A percentile compares a stretch with the other conserved stretches of the same genome.
These are phyloP conservation scores for Cryptoblepharus egeriae DNA, from an alignment of 2,797 vertebrate genomes.

Conservation along the genomic window DNA sequence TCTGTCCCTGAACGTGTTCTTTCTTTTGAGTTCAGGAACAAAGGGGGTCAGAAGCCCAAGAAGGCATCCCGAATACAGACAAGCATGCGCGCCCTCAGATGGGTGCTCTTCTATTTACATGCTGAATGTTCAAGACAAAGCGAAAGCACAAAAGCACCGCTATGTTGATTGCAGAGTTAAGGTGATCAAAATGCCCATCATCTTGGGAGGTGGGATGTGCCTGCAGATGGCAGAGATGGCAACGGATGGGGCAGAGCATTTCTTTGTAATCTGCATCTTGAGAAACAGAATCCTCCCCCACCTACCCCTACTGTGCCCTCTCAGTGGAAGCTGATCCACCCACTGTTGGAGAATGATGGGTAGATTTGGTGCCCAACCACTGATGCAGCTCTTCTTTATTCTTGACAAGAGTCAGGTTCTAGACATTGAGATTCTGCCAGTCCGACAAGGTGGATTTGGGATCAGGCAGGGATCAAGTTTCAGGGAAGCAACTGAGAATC, in stretches of 20 bases:
- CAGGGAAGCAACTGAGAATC: too few relatives aligned
- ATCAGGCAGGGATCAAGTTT: too few relatives aligned
- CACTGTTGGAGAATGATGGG: background rate
- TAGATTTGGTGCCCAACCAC: background rate
- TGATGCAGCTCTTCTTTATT: background rate
- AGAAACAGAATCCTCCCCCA: too few relatives aligned
- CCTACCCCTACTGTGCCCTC: too few relatives aligned
- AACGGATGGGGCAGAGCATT: background rate
- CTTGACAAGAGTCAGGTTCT: background rate
- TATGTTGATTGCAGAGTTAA: background rate
- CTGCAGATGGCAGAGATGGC: background rate
- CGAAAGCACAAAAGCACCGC: background rate
- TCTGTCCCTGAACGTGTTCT: background rate
- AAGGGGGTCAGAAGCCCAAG: constrained; percentile 27
- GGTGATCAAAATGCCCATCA: background rate
- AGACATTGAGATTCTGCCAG: background rate
- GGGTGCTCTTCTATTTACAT: background rate
- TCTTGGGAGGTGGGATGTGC: background rate
- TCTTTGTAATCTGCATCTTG: too few relatives aligned
- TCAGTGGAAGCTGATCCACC: too few relatives aligned
- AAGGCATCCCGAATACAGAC: background rate
- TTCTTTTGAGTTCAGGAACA: constrained; percentile 6
- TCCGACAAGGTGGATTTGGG: too few relatives aligned
- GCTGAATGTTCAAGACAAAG: background rate
- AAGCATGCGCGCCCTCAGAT: background rate